Percentiles rank a stretch among this genome's conserved stretches.
These are phyloP conservation scores for Achatina immaculata DNA, from an alignment of 1,140 invertebrate genomes.

Conservation along the genomic window DNA sequence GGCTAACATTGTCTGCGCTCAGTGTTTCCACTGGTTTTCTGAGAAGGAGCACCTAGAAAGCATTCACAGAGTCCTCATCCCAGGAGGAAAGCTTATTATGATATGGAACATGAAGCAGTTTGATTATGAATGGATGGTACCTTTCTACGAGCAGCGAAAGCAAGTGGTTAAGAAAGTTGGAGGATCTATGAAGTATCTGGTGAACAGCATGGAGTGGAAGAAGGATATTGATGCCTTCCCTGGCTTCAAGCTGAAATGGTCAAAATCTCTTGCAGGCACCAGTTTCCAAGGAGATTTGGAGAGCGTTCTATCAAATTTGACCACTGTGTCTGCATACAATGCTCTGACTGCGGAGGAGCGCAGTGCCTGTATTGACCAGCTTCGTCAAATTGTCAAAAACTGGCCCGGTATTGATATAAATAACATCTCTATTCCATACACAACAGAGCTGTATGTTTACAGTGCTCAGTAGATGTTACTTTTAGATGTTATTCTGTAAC, in stretches of 20 bases:
- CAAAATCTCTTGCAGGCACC: background rate
- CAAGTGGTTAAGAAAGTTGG: background rate
- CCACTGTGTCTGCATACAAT: conserved; percentile 30
- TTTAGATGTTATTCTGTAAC: too few relatives aligned
- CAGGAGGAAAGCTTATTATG: conserved; percentile 42
- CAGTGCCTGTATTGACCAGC: conserved; percentile 10
- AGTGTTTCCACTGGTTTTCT: conserved; percentile 51
- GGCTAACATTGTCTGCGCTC: conserved; percentile 42
- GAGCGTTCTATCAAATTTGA: conserved; percentile 11
- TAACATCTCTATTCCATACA: background rate
- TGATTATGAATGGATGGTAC: conserved; percentile 15
- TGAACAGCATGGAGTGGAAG: conserved; percentile 18
- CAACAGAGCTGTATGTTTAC: background rate
- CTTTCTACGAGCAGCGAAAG: background rate
- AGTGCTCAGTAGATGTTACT: background rate
- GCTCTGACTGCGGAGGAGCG: background rate
- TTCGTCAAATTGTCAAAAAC: background rate
- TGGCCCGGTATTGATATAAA: conserved; percentile 31
- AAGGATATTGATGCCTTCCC: background rate
- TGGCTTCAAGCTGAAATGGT: background rate
- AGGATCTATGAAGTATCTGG: background rate
- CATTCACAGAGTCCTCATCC: conserved; percentile 43
- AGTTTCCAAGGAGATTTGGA: conserved; percentile 20
- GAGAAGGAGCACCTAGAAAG: conserved; percentile 32
- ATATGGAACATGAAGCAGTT: conserved; percentile 17